Percentiles rank a stretch among this genome's conserved stretches.
Conservation (phyloP, 2,888 invertebrate species). For the Hyposoter didymator region DNA sequence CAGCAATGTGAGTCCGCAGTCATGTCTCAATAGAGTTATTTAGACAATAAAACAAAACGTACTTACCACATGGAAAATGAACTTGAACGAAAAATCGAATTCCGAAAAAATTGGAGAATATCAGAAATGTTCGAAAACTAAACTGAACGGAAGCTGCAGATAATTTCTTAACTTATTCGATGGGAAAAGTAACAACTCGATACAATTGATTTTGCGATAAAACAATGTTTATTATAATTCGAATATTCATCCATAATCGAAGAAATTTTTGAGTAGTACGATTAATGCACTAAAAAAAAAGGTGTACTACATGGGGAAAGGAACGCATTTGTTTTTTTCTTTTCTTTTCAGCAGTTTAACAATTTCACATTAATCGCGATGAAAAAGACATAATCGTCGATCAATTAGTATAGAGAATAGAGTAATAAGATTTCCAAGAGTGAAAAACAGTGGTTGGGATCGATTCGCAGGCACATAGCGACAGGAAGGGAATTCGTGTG, state of each 20-base stretch:
- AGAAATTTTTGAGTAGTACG: slow-evolving; percentile 75
- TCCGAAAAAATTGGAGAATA: too few relatives aligned
- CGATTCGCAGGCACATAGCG: slow-evolving; percentile 18
- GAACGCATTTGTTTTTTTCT: slow-evolving; percentile 72
- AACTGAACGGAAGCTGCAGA: too few relatives aligned
- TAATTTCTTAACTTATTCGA: too few relatives aligned
- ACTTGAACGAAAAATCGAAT: not conserved
- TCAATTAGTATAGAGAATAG: slow-evolving; percentile 32
- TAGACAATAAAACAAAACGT: not conserved
- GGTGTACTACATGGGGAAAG: slow-evolving; percentile 73
- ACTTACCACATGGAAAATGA: not conserved
- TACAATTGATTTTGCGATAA: slow-evolving; percentile 72
- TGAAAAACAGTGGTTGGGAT: slow-evolving; percentile 51
- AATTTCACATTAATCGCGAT: slow-evolving; percentile 64
- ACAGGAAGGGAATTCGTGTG: slow-evolving; percentile 48
- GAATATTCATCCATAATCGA: slow-evolving; percentile 75
- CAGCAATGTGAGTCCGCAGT: too few relatives aligned
- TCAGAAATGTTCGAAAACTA: too few relatives aligned
- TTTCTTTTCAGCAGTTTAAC: slow-evolving; percentile 76
- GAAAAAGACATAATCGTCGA: slow-evolving; percentile 52
- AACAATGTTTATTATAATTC: slow-evolving; percentile 79
- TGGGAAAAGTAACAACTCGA: not conserved
- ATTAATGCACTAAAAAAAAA: slow-evolving; percentile 36
- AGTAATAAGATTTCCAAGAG: slow-evolving; percentile 57
- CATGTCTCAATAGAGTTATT: too few relatives aligned